Conservation (phyloP, 1,140 invertebrate species). For the Maniola jurtina region DNA sequence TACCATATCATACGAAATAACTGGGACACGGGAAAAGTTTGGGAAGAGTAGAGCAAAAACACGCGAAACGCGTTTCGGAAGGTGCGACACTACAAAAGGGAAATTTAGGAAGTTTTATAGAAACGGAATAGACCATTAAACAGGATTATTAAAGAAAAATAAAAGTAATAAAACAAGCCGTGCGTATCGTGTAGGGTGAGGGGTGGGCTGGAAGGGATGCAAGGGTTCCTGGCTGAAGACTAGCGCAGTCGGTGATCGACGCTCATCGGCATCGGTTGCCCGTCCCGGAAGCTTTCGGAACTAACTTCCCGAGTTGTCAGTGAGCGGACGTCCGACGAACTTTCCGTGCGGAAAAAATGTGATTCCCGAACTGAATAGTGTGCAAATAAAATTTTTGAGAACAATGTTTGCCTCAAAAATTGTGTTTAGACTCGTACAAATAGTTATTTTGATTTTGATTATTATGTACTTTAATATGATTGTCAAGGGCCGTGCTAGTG, state of each 20-base stretch:
- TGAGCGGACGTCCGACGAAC: constrained; percentile 39
- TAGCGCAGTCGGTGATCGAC: constrained; percentile 54
- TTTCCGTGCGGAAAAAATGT: constrained; percentile 32
- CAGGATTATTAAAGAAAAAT: constrained; percentile 74
- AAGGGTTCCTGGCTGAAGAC: constrained; percentile 27
- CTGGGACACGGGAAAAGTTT: too few relatives aligned
- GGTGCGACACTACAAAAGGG: background rate
- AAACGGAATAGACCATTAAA: constrained; percentile 65
- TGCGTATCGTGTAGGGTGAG: constrained; percentile 58
- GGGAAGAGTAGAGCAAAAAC: too few relatives aligned
- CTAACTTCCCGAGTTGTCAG: constrained; percentile 27
- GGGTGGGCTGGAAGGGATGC: constrained; percentile 47
- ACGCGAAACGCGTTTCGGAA: too few relatives aligned
- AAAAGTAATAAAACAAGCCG: constrained; percentile 70
- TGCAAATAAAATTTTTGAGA: constrained; percentile 24
- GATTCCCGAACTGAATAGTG: constrained; percentile 14
- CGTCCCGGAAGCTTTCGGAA: constrained; percentile 23
- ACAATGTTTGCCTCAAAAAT: constrained; percentile 45
- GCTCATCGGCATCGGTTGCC: constrained; percentile 28
- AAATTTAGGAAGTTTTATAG: constrained; percentile 19
- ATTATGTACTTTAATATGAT: constrained; percentile 45
- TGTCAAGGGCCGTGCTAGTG: constrained; percentile 33
- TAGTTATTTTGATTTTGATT: constrained; percentile 45
- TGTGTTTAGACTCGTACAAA: constrained; percentile 43
- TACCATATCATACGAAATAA: too few relatives aligned